phyloP scores from a whole-genome alignment of 2,113 vertebrate genomes.

The Chiloscyllium plagiosum region DNA sequence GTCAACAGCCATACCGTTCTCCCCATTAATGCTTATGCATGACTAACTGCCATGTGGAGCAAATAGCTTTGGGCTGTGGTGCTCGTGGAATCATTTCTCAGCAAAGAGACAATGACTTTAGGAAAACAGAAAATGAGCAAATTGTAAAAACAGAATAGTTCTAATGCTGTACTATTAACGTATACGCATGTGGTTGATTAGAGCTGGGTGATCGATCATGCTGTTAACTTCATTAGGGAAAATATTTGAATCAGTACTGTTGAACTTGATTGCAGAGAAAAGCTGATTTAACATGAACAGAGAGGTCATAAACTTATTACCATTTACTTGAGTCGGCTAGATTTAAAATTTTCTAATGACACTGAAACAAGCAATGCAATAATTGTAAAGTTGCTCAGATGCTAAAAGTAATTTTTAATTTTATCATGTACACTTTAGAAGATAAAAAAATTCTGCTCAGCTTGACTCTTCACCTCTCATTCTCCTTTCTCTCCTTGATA shows the following conservation, averaged over 20 bases:
- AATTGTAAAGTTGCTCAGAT: not conserved
- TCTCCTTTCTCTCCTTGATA: not conserved
- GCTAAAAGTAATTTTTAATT: not conserved
- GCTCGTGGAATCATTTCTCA: not conserved
- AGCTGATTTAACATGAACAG: not conserved
- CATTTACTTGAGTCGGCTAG: not conserved
- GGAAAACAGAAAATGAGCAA: not conserved
- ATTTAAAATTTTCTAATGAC: not conserved
- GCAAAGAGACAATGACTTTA: not conserved
- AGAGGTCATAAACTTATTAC: not conserved
- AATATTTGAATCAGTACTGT: not conserved
- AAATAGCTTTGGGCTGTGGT: not conserved
- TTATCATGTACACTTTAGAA: not conserved
- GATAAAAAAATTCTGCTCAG: not conserved
- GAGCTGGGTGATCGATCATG: not conserved
- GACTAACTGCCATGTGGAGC: not conserved
- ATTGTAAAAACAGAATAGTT: not conserved
- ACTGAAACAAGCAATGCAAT: not conserved
- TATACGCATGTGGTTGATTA: not conserved
- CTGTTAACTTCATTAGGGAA: not conserved
- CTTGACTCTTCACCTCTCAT: not conserved
- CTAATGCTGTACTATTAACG: not conserved
- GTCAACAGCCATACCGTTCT: not conserved
- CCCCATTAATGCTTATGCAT: not conserved
- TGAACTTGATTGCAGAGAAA: not conserved